These are phyloP conservation scores for Crocidura indochinensis DNA, from an alignment of 2,797 vertebrate genomes.

Conservation along the genomic window DNA sequence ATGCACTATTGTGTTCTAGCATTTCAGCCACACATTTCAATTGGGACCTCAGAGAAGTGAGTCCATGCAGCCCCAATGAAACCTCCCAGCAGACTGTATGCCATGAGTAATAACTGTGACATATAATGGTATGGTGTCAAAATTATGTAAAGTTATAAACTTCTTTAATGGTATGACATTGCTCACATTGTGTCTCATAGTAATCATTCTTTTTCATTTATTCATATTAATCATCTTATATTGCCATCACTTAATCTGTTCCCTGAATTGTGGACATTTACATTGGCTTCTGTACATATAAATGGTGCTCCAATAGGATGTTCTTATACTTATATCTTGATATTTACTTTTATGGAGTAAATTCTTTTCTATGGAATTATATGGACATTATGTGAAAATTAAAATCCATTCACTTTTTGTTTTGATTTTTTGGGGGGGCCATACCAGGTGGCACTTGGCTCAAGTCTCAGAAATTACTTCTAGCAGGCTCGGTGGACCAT, in stretches of 20 bases:
- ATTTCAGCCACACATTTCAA: neutral
- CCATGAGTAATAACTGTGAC: neutral
- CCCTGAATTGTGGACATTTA: neutral
- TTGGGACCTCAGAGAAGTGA: neutral
- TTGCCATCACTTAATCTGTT: neutral
- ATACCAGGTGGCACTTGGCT: no score
- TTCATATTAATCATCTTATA: neutral
- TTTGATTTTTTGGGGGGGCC: no score
- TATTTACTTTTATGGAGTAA: neutral
- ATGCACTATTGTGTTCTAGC: neutral
- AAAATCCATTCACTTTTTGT: neutral
- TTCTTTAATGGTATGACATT: neutral
- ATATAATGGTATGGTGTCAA: neutral
- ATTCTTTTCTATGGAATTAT: neutral
- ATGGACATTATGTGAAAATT: slow-evolving; percentile 35
- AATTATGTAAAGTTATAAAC: neutral
- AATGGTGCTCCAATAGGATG: neutral
- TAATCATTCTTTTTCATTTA: neutral
- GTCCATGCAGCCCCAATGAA: no score
- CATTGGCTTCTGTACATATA: slow-evolving; percentile 42
- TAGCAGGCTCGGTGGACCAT: no score
- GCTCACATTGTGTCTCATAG: slow-evolving; percentile 19
- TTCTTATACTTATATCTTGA: neutral
- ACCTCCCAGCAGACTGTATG: neutral
- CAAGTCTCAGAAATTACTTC: no score